Conservation (phyloP, 2,888 invertebrate species). For the Desoria tigrina region DNA sequence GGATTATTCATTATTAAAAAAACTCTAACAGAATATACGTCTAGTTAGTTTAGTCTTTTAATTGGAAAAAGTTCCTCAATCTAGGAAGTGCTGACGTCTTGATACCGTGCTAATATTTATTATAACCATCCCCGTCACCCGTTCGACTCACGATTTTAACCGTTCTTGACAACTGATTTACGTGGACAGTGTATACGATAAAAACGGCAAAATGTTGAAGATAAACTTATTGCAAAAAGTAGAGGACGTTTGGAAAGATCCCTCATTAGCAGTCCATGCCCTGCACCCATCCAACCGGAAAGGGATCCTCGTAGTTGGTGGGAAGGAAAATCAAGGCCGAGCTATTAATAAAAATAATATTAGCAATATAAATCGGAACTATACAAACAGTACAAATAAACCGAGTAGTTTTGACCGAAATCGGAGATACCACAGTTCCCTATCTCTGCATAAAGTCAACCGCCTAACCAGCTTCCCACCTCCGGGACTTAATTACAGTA, state of each 20-base stretch:
- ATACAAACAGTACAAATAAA: conserved; percentile 2
- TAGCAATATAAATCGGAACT: neutral
- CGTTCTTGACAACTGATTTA: too few relatives aligned
- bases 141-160: too few relatives aligned
- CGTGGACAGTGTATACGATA: too few relatives aligned
- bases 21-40: too few relatives aligned
- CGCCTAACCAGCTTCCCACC: neutral
- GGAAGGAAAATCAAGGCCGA: conserved; percentile 5
- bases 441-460: conserved; percentile 30
- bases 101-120: too few relatives aligned
- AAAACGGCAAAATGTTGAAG: neutral
- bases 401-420: conserved; percentile 32
- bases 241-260: conserved; percentile 22
- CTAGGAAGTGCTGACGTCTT: too few relatives aligned
- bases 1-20: too few relatives aligned
- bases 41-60: too few relatives aligned
- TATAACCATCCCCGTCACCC: too few relatives aligned
- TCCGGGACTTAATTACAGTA: too few relatives aligned
- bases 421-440: conserved; percentile 40
- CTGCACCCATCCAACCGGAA: neutral
- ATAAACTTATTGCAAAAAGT: conserved; percentile 7
- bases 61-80: too few relatives aligned
- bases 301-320: neutral
- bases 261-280: neutral
- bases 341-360: neutral